These are phyloP conservation scores for Pseudanteris insignis DNA, from an alignment of 2,888 invertebrate genomes.

Conservation along the genomic window DNA sequence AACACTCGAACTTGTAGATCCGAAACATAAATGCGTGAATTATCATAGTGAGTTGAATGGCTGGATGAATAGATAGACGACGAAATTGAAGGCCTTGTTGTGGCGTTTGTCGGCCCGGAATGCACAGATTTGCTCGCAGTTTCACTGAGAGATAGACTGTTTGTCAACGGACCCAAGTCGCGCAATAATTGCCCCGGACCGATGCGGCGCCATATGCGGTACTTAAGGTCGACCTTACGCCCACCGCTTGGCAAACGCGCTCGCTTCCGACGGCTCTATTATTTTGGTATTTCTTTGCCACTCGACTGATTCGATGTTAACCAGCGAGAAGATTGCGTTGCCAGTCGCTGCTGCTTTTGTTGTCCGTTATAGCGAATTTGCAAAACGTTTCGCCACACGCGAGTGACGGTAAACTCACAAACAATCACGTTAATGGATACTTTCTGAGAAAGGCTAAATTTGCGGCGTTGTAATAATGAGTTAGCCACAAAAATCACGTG, in stretches of 20 bases:
- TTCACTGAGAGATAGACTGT: constrained; percentile 52
- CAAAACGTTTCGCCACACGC: constrained; percentile 41
- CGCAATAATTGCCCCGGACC: neutral
- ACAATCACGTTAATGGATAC: constrained; percentile 60
- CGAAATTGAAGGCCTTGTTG: too few species aligned
- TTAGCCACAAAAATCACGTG: constrained; percentile 40
- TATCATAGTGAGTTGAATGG: too few species aligned
- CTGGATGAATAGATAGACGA: too few species aligned
- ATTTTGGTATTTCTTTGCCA: constrained; percentile 8
- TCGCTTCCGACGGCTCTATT: constrained; percentile 2
- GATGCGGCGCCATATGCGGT: too few species aligned
- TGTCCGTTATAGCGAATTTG: constrained; percentile 19
- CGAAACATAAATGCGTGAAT: too few species aligned
- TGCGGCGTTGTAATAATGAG: constrained; percentile 55
- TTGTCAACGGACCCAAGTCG: constrained; percentile 51
- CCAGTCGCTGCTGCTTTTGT: constrained; percentile 8
- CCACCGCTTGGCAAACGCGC: neutral
- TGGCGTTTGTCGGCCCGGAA: constrained; percentile 41
- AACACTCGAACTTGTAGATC: too few species aligned
- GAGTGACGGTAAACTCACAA: constrained; percentile 45
- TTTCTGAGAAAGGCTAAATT: constrained; percentile 58
- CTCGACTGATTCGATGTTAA: constrained; percentile 12
- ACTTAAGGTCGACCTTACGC: too few species aligned
- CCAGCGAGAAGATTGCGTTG: constrained; percentile 13
- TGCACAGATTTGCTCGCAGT: constrained; percentile 44